Conservation (phyloP, 37 sponge, comb jelly and placozoan genomes). For the Ianthella basta region DNA sequence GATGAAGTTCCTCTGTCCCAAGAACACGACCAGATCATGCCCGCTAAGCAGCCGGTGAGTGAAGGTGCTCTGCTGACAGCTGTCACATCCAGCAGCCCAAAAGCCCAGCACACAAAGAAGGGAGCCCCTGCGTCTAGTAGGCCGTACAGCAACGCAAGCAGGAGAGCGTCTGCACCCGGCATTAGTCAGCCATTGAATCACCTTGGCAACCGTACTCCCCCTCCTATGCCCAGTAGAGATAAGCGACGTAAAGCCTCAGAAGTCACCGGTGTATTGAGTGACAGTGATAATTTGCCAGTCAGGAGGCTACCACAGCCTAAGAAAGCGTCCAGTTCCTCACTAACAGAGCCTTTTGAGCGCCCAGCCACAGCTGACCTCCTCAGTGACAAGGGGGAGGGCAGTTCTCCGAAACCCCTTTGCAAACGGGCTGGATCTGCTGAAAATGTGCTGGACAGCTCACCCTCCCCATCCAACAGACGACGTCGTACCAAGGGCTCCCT, state of each 20-base stretch:
- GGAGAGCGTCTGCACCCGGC: too few relatives aligned
- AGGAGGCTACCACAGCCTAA: slow-evolving; percentile 15
- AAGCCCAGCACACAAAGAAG: too few relatives aligned
- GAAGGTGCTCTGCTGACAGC: too few relatives aligned
- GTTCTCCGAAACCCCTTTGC: background rate
- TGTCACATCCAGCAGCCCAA: too few relatives aligned
- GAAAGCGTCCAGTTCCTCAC: background rate
- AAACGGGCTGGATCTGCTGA: background rate
- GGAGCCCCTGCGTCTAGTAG: too few relatives aligned
- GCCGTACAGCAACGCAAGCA: too few relatives aligned
- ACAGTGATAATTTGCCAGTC: background rate
- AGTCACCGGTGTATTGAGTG: background rate
- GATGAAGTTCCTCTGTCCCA: too few relatives aligned
- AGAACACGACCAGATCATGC: too few relatives aligned
- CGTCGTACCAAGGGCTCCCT: background rate
- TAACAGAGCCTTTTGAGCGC: background rate
- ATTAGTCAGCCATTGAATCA: background rate
- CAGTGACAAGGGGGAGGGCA: background rate
- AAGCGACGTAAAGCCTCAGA: background rate
- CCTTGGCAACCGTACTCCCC: background rate
- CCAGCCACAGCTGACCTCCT: slow-evolving; percentile 22
- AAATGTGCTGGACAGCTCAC: background rate
- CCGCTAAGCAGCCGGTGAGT: too few relatives aligned
- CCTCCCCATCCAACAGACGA: background rate
- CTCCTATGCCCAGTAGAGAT: slow-evolving; percentile 1